Percentiles rank a stretch among this genome's conserved stretches.
Evolutionary conservation across 2,888 invertebrate genomes (phyloP).

Genomic region (Ramazzottius varieornatus): DNA sequence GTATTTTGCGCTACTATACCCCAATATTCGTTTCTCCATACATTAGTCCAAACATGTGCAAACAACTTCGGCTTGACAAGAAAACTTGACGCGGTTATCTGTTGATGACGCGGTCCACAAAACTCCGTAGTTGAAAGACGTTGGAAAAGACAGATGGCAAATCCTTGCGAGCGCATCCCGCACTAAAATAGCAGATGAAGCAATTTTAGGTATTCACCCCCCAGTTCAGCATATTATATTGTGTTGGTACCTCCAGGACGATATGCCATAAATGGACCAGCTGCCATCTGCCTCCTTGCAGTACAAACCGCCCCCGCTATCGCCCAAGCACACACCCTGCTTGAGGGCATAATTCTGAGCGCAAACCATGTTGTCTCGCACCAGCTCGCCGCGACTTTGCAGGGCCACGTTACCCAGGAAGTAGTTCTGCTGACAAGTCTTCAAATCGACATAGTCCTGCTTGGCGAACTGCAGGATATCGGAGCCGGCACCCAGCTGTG

Average conservation of each 20-base stretch:
- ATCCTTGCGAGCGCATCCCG: neutral
- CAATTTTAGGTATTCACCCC: neutral
- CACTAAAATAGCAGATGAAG: neutral
- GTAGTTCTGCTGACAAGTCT: slow-evolving; percentile 1
- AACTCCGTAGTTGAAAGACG: neutral
- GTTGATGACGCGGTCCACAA: neutral
- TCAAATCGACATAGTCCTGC: neutral
- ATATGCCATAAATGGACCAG: neutral
- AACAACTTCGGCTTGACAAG: no score
- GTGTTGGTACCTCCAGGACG: neutral
- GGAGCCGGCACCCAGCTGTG: neutral
- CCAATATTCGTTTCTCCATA: no score
- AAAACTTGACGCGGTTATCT: no score
- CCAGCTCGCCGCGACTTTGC: neutral
- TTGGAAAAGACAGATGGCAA: neutral
- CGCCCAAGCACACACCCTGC: neutral
- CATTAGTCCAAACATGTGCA: no score
- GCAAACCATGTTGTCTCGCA: neutral
- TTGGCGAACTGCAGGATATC: neutral
- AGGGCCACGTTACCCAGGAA: neutral
- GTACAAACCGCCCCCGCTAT: neutral
- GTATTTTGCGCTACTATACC: no score
- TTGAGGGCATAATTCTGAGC: neutral
- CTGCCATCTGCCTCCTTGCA: neutral
- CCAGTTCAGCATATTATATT: neutral